Percentiles rank a stretch among this genome's conserved stretches.
Evolutionary conservation across 2,888 invertebrate genomes (phyloP).

Genomic region (Steinernema scapterisci): DNA sequence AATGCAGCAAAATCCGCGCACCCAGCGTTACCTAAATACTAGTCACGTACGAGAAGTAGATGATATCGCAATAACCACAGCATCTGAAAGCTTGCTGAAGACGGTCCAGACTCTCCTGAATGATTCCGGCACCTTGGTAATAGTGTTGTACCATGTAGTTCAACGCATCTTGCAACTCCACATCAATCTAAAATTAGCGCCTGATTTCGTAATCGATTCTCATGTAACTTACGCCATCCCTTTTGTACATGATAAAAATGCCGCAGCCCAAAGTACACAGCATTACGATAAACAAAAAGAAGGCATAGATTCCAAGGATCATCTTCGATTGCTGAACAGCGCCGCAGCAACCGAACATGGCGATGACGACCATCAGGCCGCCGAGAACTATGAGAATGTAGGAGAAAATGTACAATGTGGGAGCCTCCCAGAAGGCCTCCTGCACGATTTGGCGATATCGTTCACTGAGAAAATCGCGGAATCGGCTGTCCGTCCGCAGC

Average conservation of each 20-base stretch:
- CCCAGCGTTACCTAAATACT: conserved; percentile 60
- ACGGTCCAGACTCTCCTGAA: conserved; percentile 64
- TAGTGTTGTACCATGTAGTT: conserved; percentile 68
- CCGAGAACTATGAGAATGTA: conserved; percentile 65
- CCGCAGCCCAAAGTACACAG: conserved; percentile 59
- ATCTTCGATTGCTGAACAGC: conserved; percentile 50
- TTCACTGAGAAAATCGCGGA: conserved; percentile 65
- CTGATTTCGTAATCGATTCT: background rate
- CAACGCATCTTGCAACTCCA: conserved; percentile 65
- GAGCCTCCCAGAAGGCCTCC: conserved; percentile 65
- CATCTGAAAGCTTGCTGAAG: conserved; percentile 65
- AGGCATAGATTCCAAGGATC: conserved; percentile 56
- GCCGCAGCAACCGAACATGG: conserved; percentile 65
- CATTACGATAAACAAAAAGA: conserved; percentile 57
- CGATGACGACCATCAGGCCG: conserved; percentile 58
- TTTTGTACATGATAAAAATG: conserved; percentile 61
- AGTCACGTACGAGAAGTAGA: background rate
- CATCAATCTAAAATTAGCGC: conserved; percentile 58
- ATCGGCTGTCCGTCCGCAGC: conserved; percentile 63
- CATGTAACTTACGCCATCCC: conserved; percentile 54
- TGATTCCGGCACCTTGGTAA: conserved; percentile 64
- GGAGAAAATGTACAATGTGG: conserved; percentile 64
- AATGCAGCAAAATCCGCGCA: conserved; percentile 65
- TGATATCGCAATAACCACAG: conserved; percentile 50
- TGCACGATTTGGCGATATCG: conserved; percentile 64